Evolutionary conservation across 2,888 invertebrate species (phyloP).

Genomic region (Volucella inanis): DNA sequence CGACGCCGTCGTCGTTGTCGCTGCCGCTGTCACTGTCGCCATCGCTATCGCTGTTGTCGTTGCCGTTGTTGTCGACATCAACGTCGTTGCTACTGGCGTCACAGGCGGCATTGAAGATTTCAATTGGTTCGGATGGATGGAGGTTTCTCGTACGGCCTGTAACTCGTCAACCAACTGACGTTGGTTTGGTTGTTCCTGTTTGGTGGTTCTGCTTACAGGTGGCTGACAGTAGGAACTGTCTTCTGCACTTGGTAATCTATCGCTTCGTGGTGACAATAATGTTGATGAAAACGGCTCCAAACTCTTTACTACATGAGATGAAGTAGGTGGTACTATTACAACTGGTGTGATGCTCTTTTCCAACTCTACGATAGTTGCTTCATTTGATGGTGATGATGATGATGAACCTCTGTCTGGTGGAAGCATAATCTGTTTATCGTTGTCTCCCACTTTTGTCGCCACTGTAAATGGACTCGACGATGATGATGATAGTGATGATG

Average conservation of each 20-base stretch:
- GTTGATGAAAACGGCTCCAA: conserved; percentile 67
- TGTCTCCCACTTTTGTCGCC: conserved; percentile 27
- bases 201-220: conserved; percentile 52
- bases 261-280: conserved; percentile 64
- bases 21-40: not conserved
- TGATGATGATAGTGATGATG: not conserved
- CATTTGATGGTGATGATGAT: conserved; percentile 48
- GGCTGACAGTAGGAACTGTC: conserved; percentile 47
- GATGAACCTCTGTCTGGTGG: conserved; percentile 65
- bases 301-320: conserved; percentile 48
- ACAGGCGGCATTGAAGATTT: conserved; percentile 51
- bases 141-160: conserved; percentile 42
- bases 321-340: conserved; percentile 5
- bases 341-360: conserved; percentile 42
- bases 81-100: conserved; percentile 37
- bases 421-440: conserved; percentile 63
- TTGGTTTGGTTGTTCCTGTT: conserved; percentile 25
- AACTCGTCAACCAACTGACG: conserved; percentile 39
- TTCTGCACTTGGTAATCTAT: conserved; percentile 47
- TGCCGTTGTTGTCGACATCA: conserved; percentile 55
- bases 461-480: not conserved
- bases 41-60: conserved; percentile 1
- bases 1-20: conserved; percentile 22
- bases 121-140: conserved; percentile 69
- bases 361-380: conserved; percentile 47